Base-by-base conservation (phyloP, 2,113 vertebrate species). In the Emydura subglobosa region DNA sequence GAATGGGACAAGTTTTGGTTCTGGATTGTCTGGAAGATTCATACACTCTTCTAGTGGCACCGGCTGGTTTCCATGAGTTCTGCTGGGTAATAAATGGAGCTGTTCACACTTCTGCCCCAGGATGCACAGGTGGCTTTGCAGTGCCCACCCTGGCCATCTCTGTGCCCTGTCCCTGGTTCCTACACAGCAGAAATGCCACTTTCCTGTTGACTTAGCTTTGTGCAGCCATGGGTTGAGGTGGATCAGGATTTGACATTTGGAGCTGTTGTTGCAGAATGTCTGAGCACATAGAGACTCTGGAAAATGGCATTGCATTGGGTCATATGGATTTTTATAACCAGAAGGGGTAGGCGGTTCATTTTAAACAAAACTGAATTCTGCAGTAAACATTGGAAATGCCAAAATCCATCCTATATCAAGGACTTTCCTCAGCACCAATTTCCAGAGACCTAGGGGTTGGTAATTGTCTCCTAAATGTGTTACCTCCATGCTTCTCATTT, bases 131-230 rank as follows among this genome's bases (percentile, higher is more conserved):
- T 87, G 88, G 2, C 59, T 86, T 7, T 39, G 65, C 51, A 68
- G 68, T 68, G 72, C 68, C 16, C 59, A 1, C 61, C 5, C 59
- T 1, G 13, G 44, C 59, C 47, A 24, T 54, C 61, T 79, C 0
- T 51, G 2, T 65, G 34, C 61, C 16, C 65, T 54, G 25, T 39
- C 88, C 34, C 82, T 90, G 74, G 31, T 76, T 87, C n/a, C 47
- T 42, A 53, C 68, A 82, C 82, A 86, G 79, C 74, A 86, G 44
- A 22, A 92, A 22, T 14, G 22, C 85, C 91, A 86, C 79, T 88
- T 78, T 61, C 76, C 44, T 74, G 68, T 82, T 90, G 76, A 13
- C 8, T 82, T 91, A 92, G 47, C 8, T 17, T 31, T 49, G 11
- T 10, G 27, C 27, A 79, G 47, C 27, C 14, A 29, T 19, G 27